A percentile compares a stretch with the other conserved stretches of the same genome.
phyloP scores from a whole-genome alignment of 1,140 invertebrate genomes.

The Cepaea nemoralis region DNA sequence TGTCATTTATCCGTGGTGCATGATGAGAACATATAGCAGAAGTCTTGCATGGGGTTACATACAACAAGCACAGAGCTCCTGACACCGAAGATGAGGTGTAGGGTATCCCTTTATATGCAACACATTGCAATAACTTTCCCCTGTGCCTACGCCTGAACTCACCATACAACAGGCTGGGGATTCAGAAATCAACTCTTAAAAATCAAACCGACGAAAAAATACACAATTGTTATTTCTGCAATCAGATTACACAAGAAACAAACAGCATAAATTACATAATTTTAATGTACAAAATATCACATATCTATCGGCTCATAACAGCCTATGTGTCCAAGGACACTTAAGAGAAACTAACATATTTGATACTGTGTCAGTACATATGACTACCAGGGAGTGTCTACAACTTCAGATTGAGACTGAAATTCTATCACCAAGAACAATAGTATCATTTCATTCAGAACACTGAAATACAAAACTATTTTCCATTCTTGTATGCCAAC shows the following conservation, averaged over 20 bases:
- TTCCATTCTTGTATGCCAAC: too few relatives aligned
- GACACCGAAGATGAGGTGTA: too few relatives aligned
- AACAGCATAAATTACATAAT: background rate
- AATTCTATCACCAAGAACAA: background rate
- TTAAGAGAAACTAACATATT: background rate
- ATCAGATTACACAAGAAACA: background rate
- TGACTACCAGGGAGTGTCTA: background rate
- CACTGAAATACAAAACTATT: background rate
- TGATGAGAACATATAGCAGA: too few relatives aligned
- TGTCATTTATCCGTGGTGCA: too few relatives aligned
- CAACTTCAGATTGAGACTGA: background rate
- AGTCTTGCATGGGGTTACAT: too few relatives aligned
- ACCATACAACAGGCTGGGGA: too few relatives aligned
- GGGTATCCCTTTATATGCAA: too few relatives aligned
- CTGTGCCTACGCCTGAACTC: too few relatives aligned
- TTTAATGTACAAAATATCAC: slow-evolving; percentile 4
- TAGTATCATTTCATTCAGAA: background rate
- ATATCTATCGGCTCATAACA: background rate
- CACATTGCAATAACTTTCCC: too few relatives aligned
- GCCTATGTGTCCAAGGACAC: background rate
- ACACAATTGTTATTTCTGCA: background rate
- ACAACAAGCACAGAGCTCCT: too few relatives aligned
- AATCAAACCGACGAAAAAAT: background rate
- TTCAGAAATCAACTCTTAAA: too few relatives aligned
- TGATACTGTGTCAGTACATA: background rate